Base-by-base conservation (phyloP, 23 tunicate genomes). In the Trididemnum miniatum region DNA sequence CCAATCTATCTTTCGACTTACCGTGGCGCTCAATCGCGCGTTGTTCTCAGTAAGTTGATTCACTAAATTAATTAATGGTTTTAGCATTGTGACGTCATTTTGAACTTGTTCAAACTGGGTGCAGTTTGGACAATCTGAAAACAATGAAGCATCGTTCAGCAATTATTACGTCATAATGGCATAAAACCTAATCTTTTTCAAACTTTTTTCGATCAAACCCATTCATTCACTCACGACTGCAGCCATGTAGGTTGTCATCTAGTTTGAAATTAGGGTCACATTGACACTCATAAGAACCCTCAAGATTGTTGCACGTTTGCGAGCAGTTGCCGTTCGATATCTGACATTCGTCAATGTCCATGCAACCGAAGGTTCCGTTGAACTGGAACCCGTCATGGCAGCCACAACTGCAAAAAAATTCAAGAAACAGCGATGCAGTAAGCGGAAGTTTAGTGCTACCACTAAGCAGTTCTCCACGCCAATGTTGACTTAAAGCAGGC, bases 101-200 rank as follows among this genome's bases (percentile, higher is more conserved):
- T 20, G 64, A 7, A 89, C 78, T 64, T 54, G 44, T 39, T 89
- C 85, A 78, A 89, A 89, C 26, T 65, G 12, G 18, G 35, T 50
- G 44, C 94, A 89, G 12, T 84, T 77, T 4, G 94, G 94, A 71
- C 94, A 89, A 78, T 83, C 94, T 89, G 71, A 0, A 57, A 71
- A 23, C 26, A 34, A 63, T 20, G n/a, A n/a, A n/a, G n/a, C n/a
- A n/a, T n/a, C n/a, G n/a, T n/a, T n/a, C n/a, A n/a, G n/a, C n/a
- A n/a, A n/a, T n/a, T n/a, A n/a, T n/a, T n/a, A n/a, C n/a, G n/a
- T n/a, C n/a, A n/a, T n/a, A n/a, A n/a, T n/a, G n/a, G n/a, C n/a
- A n/a, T n/a, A n/a, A n/a, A n/a, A n/a, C n/a, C n/a, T n/a, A n/a
- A n/a, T n/a, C n/a, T n/a, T n/a, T n/a, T n/a, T n/a, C n/a, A n/a